These are phyloP conservation scores for Lobophora halterata DNA, from an alignment of 2,888 invertebrate genomes.

Conservation along the genomic window DNA sequence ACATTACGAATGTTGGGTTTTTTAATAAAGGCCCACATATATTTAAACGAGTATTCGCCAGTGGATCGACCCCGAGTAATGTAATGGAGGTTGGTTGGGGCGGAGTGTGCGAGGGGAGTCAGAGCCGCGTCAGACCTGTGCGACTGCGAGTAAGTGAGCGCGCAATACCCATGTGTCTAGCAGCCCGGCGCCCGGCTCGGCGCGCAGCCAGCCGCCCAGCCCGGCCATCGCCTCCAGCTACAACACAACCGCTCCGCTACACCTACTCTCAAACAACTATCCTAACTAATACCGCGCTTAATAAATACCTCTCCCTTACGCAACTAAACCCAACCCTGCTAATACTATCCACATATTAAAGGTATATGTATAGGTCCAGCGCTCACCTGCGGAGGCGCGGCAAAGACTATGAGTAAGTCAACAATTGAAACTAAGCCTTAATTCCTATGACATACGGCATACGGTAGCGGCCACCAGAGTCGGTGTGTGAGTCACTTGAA, in stretches of 20 bases:
- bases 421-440: too few relatives aligned
- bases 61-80: conserved; percentile 2
- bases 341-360: too few relatives aligned
- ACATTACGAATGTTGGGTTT: too few relatives aligned
- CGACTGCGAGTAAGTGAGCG: conserved; percentile 81
- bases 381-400: too few relatives aligned
- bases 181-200: conserved; percentile 71
- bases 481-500: too few relatives aligned
- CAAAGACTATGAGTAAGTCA: too few relatives aligned
- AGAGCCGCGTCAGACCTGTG: conserved; percentile 75
- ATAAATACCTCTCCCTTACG: neutral
- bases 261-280: conserved; percentile 25
- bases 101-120: conserved; percentile 44
- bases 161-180: conserved; percentile 81
- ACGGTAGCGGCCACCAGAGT: too few relatives aligned
- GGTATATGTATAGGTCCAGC: neutral
- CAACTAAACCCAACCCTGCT: neutral
- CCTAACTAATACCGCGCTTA: conserved; percentile 3
- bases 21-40: too few relatives aligned
- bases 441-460: too few relatives aligned
- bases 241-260: conserved; percentile 60
- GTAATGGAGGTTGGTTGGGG: conserved; percentile 18
- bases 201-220: conserved; percentile 76
- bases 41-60: conserved; percentile 6
- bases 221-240: conserved; percentile 80